phyloP scores from a whole-genome alignment of 1,140 invertebrate genomes.

The Sitophilus oryzae region DNA sequence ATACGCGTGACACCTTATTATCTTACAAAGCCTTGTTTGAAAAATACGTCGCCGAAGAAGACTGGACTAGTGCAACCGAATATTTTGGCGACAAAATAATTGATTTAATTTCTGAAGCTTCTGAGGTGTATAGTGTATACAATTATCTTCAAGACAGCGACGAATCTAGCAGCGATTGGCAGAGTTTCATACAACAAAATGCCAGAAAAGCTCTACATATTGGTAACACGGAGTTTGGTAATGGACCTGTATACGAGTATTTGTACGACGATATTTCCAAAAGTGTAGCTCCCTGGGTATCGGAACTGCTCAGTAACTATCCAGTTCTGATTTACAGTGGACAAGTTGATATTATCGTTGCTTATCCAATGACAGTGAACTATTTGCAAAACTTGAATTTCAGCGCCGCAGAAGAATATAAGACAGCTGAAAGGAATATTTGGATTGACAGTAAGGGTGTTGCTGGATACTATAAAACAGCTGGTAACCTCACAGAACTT shows the following conservation, averaged over 20 bases:
- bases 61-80: constrained; percentile 46
- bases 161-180: neutral
- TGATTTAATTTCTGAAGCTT: constrained; percentile 11
- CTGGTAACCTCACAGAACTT: constrained; percentile 65
- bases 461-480: constrained; percentile 65
- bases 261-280: constrained; percentile 75
- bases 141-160: constrained; percentile 4
- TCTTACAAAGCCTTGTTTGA: neutral
- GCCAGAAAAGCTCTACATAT: constrained; percentile 43
- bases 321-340: constrained; percentile 70
- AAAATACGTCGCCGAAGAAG: neutral
- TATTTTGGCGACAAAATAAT: constrained; percentile 45
- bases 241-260: constrained; percentile 54
- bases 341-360: constrained; percentile 78
- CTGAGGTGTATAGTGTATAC: constrained; percentile 40
- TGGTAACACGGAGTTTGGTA: constrained; percentile 48
- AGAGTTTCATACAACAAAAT: neutral
- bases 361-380: constrained; percentile 68
- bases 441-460: constrained; percentile 62
- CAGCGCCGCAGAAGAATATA: constrained; percentile 55
- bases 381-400: constrained; percentile 62
- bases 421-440: constrained; percentile 50
- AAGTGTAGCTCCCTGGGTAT: constrained; percentile 67
- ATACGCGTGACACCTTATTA: constrained; percentile 52
- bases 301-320: constrained; percentile 61